Evolutionary conservation across 2,113 vertebrate genomes (phyloP).

Genomic region (Anas platyrhynchos): DNA sequence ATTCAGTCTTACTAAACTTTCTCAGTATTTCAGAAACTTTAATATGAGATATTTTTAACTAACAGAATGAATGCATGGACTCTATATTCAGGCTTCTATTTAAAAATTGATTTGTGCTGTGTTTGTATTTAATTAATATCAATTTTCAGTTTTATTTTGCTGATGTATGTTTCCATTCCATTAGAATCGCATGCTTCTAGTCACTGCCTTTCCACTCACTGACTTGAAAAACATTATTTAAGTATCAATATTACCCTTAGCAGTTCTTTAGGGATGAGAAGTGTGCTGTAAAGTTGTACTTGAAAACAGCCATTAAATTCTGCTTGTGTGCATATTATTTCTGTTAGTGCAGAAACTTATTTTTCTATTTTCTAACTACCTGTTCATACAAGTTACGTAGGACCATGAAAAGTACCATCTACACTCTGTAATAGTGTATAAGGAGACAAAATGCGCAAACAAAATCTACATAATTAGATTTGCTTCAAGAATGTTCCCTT

Average conservation of each 20-base stretch:
- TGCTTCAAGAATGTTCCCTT: not conserved
- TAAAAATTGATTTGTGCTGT: not conserved
- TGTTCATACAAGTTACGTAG: not conserved
- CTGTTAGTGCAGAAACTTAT: not conserved
- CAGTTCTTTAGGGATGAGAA: not conserved
- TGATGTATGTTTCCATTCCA: not conserved
- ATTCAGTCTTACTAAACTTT: not conserved
- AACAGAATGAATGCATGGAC: not conserved
- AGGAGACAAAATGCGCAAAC: not conserved
- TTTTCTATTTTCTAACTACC: not conserved
- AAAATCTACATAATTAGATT: not conserved
- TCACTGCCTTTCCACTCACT: not conserved
- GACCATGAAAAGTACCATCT: not conserved
- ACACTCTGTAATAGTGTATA: not conserved
- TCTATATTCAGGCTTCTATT: not conserved
- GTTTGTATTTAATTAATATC: not conserved
- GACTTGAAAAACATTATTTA: not conserved
- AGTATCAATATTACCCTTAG: not conserved
- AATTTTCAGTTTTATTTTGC: conserved; percentile 21
- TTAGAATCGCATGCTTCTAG: not conserved
- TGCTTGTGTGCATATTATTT: not conserved
- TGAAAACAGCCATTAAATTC: not conserved
- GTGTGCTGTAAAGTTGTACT: not conserved
- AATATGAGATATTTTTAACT: not conserved
- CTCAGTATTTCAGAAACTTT: not conserved